Evolutionary conservation across 2,797 vertebrate genomes (phyloP).

Genomic region (Acanthurus tractus): DNA sequence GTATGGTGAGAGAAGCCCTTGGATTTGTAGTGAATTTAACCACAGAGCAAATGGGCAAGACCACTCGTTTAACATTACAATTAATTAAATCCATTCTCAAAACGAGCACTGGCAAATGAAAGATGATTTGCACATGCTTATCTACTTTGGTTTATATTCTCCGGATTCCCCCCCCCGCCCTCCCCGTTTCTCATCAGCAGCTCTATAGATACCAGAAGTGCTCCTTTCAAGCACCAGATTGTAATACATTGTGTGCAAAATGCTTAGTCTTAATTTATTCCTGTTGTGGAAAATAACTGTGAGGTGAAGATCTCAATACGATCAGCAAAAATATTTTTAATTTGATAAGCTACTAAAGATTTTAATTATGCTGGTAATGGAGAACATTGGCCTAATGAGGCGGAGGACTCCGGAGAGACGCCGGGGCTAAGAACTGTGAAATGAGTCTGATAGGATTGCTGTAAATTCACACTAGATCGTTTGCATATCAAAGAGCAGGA

Average conservation of each 20-base stretch:
- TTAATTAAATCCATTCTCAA: slow-evolving; percentile 86
- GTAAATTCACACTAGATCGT: slow-evolving; percentile 99
- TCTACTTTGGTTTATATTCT: slow-evolving; percentile 80
- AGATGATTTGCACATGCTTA: slow-evolving; percentile 87
- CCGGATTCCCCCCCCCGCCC: slow-evolving; percentile 42
- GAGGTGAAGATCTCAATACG: slow-evolving; percentile 99
- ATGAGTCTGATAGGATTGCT: slow-evolving; percentile 99
- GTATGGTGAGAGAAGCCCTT: slow-evolving; percentile 58
- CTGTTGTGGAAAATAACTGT: slow-evolving; percentile 99
- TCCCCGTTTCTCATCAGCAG: slow-evolving; percentile 79
- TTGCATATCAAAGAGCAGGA: slow-evolving; percentile 99
- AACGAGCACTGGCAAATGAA: slow-evolving; percentile 83
- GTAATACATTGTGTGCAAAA: slow-evolving; percentile 84
- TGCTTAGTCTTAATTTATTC: slow-evolving; percentile 99
- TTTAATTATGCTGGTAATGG: slow-evolving; percentile 99
- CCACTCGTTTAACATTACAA: slow-evolving; percentile 85
- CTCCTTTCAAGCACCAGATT: slow-evolving; percentile 82
- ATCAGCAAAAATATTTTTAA: slow-evolving; percentile 99
- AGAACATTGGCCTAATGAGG: slow-evolving; percentile 99
- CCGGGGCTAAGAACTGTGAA: slow-evolving; percentile 99
- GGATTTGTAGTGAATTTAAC: slow-evolving; percentile 71
- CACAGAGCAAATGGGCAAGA: slow-evolving; percentile 70
- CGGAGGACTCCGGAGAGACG: slow-evolving; percentile 97
- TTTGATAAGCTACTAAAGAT: slow-evolving; percentile 99
- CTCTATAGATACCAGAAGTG: slow-evolving; percentile 85